Evolutionary conservation across 35 echinoderm and acorn worm genomes (phyloP), one percentile per base, ranked within the genome.

Genomic region (Ptychodera flava): DNA sequence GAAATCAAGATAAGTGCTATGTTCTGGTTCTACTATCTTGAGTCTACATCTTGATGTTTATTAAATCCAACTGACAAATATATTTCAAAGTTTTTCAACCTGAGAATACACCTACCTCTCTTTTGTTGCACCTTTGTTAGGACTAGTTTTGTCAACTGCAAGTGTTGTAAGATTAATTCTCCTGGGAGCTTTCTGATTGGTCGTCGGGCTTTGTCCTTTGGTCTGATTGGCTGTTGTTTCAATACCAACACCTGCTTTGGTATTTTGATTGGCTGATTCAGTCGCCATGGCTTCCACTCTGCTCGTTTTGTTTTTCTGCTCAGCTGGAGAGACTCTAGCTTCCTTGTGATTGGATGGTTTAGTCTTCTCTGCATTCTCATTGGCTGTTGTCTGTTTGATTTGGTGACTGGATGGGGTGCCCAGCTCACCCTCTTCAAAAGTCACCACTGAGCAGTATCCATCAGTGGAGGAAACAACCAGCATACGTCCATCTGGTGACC

Each of bases 371-470:
- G 78, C 12, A 12, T 80, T 32, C 28, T 32, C 78, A 80, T 80
- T 80, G 35, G 82, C 37, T 28, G 35, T 15, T 35, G 82, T 1
- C 28, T 34, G 33, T 36, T 1, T 83, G 35, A 37, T 1, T 2
- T 83, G 33, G 37, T 83, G 2, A 15, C 85, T 88, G 76, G 89
- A 94, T n/a, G 80, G 88, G 15, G 83, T 82, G 28, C 96, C 96
- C 22, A 99, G 85, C 86, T 99, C 96, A 36, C 84, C 86, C 27
- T 86, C 33, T 84, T 99, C 96, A 89, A 99, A 99, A 15, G 93
- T 37, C 35, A 99, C 85, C 30, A 99, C 75, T 30, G 96, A 89
- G 31, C 91, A 91, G 82, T 92, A 99, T 15, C 96, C 96, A 82
- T 99, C 96, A 16, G 96, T 99, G 0, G 96, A 99, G 30, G 90